A percentile compares a stretch with the other conserved stretches of the same genome.
phyloP scores from a whole-genome alignment of 2,113 vertebrate species.

The Himantopus leucocephalus region DNA sequence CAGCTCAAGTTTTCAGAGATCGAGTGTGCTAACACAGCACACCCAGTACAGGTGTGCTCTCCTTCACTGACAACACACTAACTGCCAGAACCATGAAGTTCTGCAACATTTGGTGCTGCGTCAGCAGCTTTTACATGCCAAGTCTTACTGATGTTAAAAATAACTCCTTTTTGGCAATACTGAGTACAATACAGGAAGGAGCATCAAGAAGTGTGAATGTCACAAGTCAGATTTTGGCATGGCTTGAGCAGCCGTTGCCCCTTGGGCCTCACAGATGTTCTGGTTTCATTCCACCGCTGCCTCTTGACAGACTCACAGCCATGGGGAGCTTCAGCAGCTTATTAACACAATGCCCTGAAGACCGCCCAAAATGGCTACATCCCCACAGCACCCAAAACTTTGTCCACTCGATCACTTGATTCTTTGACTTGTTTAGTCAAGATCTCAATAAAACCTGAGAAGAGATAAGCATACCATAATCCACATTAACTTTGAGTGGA shows the following conservation, averaged over 20 bases:
- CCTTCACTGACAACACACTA: accelerated
- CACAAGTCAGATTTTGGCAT: neutral
- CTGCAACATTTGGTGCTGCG: neutral
- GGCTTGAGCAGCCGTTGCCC: neutral
- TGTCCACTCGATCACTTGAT: neutral
- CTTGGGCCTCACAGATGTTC: neutral
- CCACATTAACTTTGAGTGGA: neutral
- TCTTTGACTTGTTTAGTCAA: neutral
- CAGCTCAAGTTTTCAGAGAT: neutral
- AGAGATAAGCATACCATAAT: accelerated
- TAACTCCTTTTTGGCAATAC: neutral
- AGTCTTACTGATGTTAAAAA: neutral
- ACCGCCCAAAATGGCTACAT: neutral
- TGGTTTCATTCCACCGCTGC: neutral
- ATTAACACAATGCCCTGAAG: accelerated
- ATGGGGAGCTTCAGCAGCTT: neutral
- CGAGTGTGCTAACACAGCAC: neutral
- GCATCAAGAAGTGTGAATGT: neutral
- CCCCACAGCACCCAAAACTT: neutral
- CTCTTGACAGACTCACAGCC: neutral
- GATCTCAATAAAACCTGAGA: neutral
- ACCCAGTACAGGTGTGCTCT: neutral
- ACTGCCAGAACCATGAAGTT: neutral
- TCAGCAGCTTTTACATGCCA: neutral
- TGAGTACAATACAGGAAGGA: neutral